Evolutionary conservation across 1,140 invertebrate species (phyloP).

Genomic region (Stegodyphus mimosarum): DNA sequence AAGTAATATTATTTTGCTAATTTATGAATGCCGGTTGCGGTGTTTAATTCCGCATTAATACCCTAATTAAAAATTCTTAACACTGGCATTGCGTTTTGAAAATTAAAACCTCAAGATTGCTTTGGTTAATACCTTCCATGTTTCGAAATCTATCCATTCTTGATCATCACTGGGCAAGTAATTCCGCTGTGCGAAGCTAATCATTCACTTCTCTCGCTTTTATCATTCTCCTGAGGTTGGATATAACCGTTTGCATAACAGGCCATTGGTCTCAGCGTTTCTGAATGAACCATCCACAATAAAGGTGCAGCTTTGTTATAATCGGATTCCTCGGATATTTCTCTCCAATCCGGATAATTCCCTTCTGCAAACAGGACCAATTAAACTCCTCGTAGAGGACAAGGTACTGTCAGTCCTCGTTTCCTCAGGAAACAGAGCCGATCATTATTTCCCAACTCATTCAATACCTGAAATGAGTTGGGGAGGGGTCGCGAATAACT

Average conservation of each 20-base stretch:
- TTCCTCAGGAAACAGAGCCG: conserved; percentile 2
- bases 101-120: too few species aligned
- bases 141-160: too few species aligned
- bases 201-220: too few species aligned
- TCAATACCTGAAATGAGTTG: neutral
- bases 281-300: neutral
- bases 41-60: too few species aligned
- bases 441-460: conserved; percentile 10
- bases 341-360: conserved; percentile 8
- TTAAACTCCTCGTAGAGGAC: conserved; percentile 3
- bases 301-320: neutral
- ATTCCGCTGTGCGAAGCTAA: too few species aligned
- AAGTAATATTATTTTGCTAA: too few species aligned
- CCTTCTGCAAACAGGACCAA: conserved; percentile 29
- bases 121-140: too few species aligned
- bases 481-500: neutral
- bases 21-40: too few species aligned
- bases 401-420: conserved; percentile 6
- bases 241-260: neutral
- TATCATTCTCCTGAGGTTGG: too few species aligned
- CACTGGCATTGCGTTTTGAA: too few species aligned
- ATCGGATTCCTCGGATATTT: conserved; percentile 12
- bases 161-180: too few species aligned
- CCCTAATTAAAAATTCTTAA: too few species aligned
- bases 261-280: neutral